These are phyloP conservation scores for Scaptomyza hsui DNA, from an alignment of 1,140 invertebrate species.

Conservation along the genomic window DNA sequence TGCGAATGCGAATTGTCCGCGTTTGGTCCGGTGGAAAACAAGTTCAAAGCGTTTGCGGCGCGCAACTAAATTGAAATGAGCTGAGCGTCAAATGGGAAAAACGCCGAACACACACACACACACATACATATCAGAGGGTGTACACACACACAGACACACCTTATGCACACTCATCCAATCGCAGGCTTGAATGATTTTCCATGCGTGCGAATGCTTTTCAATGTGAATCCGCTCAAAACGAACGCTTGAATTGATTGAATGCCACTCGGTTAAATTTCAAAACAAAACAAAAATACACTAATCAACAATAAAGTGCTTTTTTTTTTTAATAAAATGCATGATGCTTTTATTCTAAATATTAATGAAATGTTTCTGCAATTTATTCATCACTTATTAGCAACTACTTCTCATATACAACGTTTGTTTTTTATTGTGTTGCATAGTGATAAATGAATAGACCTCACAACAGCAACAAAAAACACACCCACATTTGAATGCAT, in stretches of 20 bases:
- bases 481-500: conserved; percentile 50
- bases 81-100: conserved; percentile 64
- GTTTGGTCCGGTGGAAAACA: conserved; percentile 70
- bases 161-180: conserved; percentile 39
- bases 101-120: conserved; percentile 47
- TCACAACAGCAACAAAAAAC: conserved; percentile 44
- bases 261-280: conserved; percentile 21
- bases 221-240: conserved; percentile 35
- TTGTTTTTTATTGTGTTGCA: conserved; percentile 29
- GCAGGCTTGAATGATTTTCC: conserved; percentile 77
- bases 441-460: conserved; percentile 48
- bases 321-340: too few relatives aligned
- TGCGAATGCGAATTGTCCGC: conserved; percentile 23
- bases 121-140: conserved; percentile 41
- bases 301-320: conserved; percentile 8
- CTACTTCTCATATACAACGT: too few relatives aligned
- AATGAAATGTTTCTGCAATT: too few relatives aligned
- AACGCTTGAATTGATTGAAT: conserved; percentile 60
- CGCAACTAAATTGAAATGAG: conserved; percentile 82
- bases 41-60: conserved; percentile 81
- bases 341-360: too few relatives aligned
- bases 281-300: conserved; percentile 27
- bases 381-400: too few relatives aligned
- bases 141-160: conserved; percentile 34
- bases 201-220: conserved; percentile 72